These are phyloP conservation scores for Larimichthys crocea DNA, from an alignment of 2,113 vertebrate species.

Conservation along the genomic window DNA sequence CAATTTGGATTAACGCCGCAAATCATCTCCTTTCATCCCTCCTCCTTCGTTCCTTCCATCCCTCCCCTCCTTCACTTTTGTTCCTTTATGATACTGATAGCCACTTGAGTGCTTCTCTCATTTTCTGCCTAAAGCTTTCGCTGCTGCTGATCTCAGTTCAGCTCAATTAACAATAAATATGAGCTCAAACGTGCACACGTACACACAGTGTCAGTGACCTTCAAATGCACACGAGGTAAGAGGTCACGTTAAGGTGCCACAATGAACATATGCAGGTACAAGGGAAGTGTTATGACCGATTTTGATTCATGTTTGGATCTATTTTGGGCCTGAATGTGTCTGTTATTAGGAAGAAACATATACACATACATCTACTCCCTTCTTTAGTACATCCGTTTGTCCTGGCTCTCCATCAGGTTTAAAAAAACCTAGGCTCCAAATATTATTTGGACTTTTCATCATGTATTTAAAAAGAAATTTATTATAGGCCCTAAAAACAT, in stretches of 20 bases:
- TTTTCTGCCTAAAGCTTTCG: constrained; percentile 50
- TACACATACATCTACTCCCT: neutral
- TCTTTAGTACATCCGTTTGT: neutral
- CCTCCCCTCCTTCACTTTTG: constrained; percentile 56
- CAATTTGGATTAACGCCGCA: constrained; percentile 75
- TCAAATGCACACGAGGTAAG: neutral
- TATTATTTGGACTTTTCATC: neutral
- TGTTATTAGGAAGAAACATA: neutral
- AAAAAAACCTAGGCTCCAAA: neutral
- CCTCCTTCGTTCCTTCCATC: constrained; percentile 43
- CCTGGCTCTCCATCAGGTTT: neutral
- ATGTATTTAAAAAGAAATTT: neutral
- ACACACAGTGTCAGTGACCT: neutral
- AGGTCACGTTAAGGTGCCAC: neutral
- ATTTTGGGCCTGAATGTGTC: no score
- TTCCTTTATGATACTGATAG: constrained; percentile 68
- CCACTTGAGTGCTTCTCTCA: constrained; percentile 69
- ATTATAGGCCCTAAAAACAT: neutral
- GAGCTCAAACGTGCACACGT: neutral
- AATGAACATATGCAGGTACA: neutral
- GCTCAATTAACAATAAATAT: constrained; percentile 60
- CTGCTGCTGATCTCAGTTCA: constrained; percentile 43
- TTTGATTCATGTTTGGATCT: neutral
- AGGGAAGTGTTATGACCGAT: neutral
- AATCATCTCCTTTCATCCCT: constrained; percentile 69